Base-by-base conservation (phyloP, 2,888 invertebrate genomes). In the Philereme vetulata region DNA sequence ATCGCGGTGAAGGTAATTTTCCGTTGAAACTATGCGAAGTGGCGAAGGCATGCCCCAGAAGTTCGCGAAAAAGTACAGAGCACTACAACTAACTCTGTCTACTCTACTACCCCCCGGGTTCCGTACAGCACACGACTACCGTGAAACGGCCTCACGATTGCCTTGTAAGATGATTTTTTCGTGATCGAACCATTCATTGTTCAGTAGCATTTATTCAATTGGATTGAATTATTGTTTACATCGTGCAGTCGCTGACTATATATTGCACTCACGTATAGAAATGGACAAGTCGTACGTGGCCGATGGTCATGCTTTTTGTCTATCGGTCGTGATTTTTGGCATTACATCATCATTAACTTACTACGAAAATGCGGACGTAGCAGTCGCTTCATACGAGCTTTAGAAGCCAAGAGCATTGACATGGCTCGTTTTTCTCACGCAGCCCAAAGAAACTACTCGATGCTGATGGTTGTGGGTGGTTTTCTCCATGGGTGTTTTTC, bases 101-200 rank as follows among this genome's bases (percentile, higher is more conserved):
- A 21, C 21, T 21, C 21, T 21, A 21, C 34, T 50, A 56, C 52
- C 51, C 43, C 54, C 55, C 21, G 50, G 45, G 34, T 40, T 44
- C 38, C 52, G 42, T 45, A 56, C 62, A 67, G 21, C 35, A 86
- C 89, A 90, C 88, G 91, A 90, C 88, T 86, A 84, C 89, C 82
- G 74, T 77, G 84, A 77, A 80, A 67, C 72, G 72, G 56, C 77
- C 78, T 80, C 91, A 92, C 91, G 91, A 92, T 75, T 77, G 74
- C 68, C 90, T 83, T 92, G 91, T 91, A 88, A 77, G 86, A 90
- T 88, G 85, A 88, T 90, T 91, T 90, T 91, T 92, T 91, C 91
- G 91, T 92, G 91, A 92, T 91, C 88, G 76, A 78, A 75, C 79
- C 80, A 85, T 81, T 88, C 90, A 91, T 92, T 92, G 91, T 92